A percentile compares a stretch with the other conserved stretches of the same genome.
phyloP scores from a whole-genome alignment of 2,888 invertebrate species.

The Dryobota labecula region DNA sequence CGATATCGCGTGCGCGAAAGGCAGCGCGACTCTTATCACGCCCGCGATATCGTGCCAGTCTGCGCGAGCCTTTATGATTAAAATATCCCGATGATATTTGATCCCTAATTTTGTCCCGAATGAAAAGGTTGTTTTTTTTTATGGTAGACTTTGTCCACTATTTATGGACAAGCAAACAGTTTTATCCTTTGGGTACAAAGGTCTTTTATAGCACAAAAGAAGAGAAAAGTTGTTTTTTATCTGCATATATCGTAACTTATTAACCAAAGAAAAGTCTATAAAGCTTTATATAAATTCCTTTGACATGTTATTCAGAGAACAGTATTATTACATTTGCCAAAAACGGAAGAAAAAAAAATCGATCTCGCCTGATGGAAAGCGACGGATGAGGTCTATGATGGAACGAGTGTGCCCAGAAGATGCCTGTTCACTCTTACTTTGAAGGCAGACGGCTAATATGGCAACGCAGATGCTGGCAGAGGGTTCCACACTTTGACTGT shows the following conservation, averaged over 20 bases:
- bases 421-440: too few relatives aligned
- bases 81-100: too few relatives aligned
- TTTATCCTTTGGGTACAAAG: neutral
- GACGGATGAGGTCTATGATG: too few relatives aligned
- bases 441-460: too few relatives aligned
- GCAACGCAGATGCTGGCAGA: too few relatives aligned
- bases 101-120: too few relatives aligned
- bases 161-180: slow-evolving; percentile 9
- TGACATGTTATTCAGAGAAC: neutral
- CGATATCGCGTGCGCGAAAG: too few relatives aligned
- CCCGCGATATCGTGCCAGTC: too few relatives aligned
- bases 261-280: neutral
- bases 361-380: too few relatives aligned
- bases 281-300: neutral
- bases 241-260: slow-evolving; percentile 1
- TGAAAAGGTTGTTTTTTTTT: neutral
- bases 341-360: neutral
- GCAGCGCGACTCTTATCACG: too few relatives aligned
- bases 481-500: too few relatives aligned
- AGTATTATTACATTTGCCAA: neutral
- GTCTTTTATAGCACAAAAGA: slow-evolving; percentile 2
- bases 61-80: neutral
- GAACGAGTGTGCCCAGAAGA: too few relatives aligned
- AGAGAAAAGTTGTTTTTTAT: slow-evolving; percentile 10
- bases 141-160: neutral